Evolutionary conservation across 2,797 vertebrate species (phyloP).

Genomic region (Petrocephalus schoutedeni): DNA sequence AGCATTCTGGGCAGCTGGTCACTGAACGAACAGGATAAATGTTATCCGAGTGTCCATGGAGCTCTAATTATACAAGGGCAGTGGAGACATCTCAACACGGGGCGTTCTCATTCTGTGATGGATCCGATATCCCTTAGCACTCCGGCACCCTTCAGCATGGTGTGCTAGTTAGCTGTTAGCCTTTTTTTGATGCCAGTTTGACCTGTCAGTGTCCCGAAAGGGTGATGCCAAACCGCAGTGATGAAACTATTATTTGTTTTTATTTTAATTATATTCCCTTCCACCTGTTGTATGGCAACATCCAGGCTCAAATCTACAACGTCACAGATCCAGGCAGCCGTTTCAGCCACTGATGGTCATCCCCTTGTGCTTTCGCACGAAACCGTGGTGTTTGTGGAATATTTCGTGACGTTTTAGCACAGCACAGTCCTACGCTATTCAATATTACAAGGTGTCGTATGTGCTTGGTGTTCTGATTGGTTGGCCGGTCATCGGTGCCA

Average conservation of each 20-base stretch:
- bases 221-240: background rate
- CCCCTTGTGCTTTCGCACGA: conserved; percentile 38
- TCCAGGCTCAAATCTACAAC: conserved; percentile 19
- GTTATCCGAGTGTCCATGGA: background rate
- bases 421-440: conserved; percentile 41
- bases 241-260: background rate
- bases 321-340: conserved; percentile 58
- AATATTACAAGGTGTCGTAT: conserved; percentile 44
- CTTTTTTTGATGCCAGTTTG: background rate
- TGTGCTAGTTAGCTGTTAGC: background rate
- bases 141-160: background rate
- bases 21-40: background rate
- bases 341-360: conserved; percentile 37
- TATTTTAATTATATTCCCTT: background rate
- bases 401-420: conserved; percentile 22
- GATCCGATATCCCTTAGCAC: background rate
- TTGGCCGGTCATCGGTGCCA: conserved; percentile 41
- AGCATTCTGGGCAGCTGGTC: background rate
- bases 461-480: conserved; percentile 42
- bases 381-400: conserved; percentile 27
- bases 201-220: background rate
- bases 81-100: background rate
- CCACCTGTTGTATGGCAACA: conserved; percentile 33
- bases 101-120: background rate
- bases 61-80: background rate